Evolutionary conservation across 2,113 vertebrate species (phyloP).

Genomic region (Suncus etruscus): DNA sequence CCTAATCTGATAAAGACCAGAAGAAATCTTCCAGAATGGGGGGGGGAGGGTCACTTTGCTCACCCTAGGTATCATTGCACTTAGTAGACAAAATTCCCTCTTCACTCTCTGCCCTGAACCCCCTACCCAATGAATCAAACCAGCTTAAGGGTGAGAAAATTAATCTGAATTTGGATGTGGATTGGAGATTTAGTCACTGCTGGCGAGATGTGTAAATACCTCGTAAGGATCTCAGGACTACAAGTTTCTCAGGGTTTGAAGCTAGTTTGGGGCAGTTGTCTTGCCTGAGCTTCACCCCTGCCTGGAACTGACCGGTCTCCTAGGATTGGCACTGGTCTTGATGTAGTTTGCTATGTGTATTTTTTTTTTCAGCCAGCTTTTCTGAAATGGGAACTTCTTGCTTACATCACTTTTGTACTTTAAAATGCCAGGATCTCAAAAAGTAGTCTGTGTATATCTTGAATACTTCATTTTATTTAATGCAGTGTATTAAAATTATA

Average conservation of each 20-base stretch:
- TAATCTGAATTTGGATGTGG: neutral
- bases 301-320: neutral
- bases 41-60: neutral
- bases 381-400: too few species aligned
- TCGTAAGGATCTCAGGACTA: neutral
- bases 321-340: constrained; percentile 42
- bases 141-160: neutral
- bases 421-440: constrained; percentile 58
- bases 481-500: constrained; percentile 86
- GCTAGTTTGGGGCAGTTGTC: neutral
- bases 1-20: neutral
- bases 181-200: neutral
- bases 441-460: constrained; percentile 77
- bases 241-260: neutral
- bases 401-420: constrained; percentile 81
- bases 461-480: constrained; percentile 86
- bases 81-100: neutral
- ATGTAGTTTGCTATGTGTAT: constrained; percentile 50
- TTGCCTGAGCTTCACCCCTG: neutral
- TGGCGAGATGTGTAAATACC: fast-evolving
- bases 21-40: neutral
- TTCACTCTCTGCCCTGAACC: too few species aligned
- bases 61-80: neutral
- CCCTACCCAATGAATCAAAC: neutral
- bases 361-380: constrained; percentile 67